These are phyloP conservation scores for Enteromius paludinosus DNA, from an alignment of 2,797 vertebrate species.

Conservation along the genomic window DNA sequence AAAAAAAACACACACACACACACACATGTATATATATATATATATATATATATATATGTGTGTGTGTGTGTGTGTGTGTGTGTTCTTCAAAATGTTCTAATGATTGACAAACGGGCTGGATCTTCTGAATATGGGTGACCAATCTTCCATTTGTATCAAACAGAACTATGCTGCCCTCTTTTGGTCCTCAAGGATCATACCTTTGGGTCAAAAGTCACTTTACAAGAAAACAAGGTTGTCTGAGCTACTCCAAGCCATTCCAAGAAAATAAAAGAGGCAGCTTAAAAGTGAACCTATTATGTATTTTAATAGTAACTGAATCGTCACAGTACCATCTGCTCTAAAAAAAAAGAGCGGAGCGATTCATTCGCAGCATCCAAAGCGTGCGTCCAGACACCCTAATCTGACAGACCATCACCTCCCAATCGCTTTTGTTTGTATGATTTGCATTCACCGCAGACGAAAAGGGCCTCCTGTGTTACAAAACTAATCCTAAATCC, in stretches of 20 bases:
- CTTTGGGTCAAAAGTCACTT: constrained; percentile 49
- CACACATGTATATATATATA: too few species aligned
- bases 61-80: neutral
- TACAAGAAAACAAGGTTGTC: neutral
- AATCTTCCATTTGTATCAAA: constrained; percentile 9
- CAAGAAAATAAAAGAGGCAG: neutral
- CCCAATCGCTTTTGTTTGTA: constrained; percentile 33
- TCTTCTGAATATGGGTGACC: neutral
- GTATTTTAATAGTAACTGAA: constrained; percentile 1
- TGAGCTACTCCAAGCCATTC: neutral
- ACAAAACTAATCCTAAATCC: constrained; percentile 56
- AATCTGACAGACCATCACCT: constrained; percentile 47
- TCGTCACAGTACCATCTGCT: constrained; percentile 31
- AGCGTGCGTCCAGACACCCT: constrained; percentile 27
- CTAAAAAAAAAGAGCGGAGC: constrained; percentile 6
- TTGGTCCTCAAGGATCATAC: constrained; percentile 55
- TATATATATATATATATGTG: too few species aligned
- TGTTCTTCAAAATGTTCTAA: neutral
- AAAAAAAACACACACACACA: too few species aligned
- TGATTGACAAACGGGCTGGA: neutral
- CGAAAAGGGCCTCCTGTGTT: constrained; percentile 39
- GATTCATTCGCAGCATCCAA: constrained; percentile 27
- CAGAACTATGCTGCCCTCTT: constrained; percentile 69
- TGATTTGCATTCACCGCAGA: constrained; percentile 53
- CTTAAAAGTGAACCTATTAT: neutral